Conservation (phyloP, 2,797 vertebrate genomes). For the Falco naumanni region DNA sequence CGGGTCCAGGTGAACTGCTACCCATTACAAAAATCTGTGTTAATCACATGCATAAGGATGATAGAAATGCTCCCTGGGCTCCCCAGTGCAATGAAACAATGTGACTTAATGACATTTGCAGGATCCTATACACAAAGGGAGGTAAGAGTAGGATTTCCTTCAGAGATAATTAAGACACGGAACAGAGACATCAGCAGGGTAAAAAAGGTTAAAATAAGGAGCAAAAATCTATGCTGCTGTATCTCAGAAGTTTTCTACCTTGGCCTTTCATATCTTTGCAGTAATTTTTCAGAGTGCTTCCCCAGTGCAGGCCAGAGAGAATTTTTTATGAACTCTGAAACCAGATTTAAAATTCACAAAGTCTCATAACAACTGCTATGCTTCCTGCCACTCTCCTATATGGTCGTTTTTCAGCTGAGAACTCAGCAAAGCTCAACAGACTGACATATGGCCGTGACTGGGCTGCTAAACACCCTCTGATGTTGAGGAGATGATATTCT, state of each 20-base stretch:
- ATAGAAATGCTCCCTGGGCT: neutral
- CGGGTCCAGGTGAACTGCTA: conserved; percentile 10
- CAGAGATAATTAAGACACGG: conserved; percentile 33
- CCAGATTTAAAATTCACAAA: conserved; percentile 73
- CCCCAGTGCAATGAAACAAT: conserved; percentile 14
- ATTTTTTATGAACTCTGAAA: conserved; percentile 69
- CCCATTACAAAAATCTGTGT: conserved; percentile 27
- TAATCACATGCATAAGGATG: conserved; percentile 33
- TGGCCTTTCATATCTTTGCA: conserved; percentile 40
- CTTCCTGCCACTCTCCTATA: conserved; percentile 43
- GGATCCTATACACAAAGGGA: neutral
- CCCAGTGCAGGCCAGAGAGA: conserved; percentile 45
- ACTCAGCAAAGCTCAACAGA: conserved; percentile 23
- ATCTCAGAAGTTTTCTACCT: conserved; percentile 25
- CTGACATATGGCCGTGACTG: conserved; percentile 27
- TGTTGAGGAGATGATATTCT: conserved; percentile 1
- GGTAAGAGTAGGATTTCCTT: conserved; percentile 41
- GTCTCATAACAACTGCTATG: neutral
- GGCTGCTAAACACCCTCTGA: conserved; percentile 19
- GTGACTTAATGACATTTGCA: conserved; percentile 39
- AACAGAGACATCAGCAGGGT: neutral
- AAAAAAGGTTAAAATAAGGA: conserved; percentile 26
- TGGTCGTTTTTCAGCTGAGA: conserved; percentile 46
- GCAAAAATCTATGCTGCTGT: conserved; percentile 10
- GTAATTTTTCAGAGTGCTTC: conserved; percentile 29